Evolutionary conservation across 2,888 invertebrate species (phyloP).

Genomic region (Agriopis leucophaearia): DNA sequence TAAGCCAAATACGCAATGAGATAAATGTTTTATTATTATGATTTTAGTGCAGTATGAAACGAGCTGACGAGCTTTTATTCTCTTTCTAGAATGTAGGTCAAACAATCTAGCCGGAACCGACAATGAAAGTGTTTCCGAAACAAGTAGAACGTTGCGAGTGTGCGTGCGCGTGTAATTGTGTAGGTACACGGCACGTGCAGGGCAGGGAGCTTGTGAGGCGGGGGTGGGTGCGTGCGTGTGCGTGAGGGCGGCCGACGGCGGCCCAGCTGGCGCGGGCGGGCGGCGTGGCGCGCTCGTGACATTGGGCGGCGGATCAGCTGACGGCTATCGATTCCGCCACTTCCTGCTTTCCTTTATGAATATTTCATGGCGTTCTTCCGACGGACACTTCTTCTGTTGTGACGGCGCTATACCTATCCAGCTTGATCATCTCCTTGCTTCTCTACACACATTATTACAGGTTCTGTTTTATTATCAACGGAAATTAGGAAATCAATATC

Average conservation of each 20-base stretch:
- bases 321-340: conserved; percentile 78
- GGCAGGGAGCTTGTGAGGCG: neutral
- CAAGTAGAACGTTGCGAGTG: conserved; percentile 37
- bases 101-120: conserved; percentile 33
- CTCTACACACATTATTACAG: neutral
- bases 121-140: conserved; percentile 31
- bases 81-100: conserved; percentile 40
- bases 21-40: conserved; percentile 11
- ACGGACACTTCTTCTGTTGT: conserved; percentile 60
- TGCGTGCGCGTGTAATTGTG: conserved; percentile 38
- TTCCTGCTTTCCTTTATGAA: conserved; percentile 80
- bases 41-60: neutral
- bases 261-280: conserved; percentile 30
- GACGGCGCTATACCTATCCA: conserved; percentile 47
- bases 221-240: conserved; percentile 43
- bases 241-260: conserved; percentile 48
- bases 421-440: neutral
- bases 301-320: conserved; percentile 84
- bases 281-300: conserved; percentile 73
- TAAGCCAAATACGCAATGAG: neutral
- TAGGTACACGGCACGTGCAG: conserved; percentile 28
- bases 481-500: conserved; percentile 21
- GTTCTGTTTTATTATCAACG: conserved; percentile 2
- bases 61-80: conserved; percentile 3
- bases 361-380: conserved; percentile 68